Evolutionary conservation across 2,113 vertebrate species (phyloP), one percentile per base, ranked within the genome.

Genomic region (Microtus oregoni): DNA sequence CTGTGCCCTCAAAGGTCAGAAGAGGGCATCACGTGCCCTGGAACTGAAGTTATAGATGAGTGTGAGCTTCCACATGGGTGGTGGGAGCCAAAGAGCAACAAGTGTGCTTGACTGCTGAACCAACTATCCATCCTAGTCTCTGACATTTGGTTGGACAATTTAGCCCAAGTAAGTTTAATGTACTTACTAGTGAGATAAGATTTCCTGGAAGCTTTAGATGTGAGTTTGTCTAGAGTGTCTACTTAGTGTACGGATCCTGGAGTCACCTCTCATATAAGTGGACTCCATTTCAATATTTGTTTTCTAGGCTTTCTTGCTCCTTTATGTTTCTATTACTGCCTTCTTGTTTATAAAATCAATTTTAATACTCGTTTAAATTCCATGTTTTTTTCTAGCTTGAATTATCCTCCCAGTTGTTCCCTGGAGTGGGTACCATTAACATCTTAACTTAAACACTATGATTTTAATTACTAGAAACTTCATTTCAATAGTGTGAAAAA

Each of bases 401-500:
- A 55, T 79, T 81, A 73, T 65, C 95, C 78, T 97, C 67, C 14
- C 86, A 82, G 26, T 83, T 41, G 75, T 83, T 87, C 4, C 35
- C 50, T 58, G 15, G 28, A 92, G 50, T 47, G 82, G 75, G 82
- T 52, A 35, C 38, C 11, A 17, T 65, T 47, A 50, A 86, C 19
- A 70, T 47, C 65, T 77, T 92, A 63, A 63, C 55, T 61, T 85
- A 86, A 89, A 2, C n/a, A 77, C 30, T 72, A n/a, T 86, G 87
- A 47, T 82, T 87, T 92, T 63, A 44, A 32, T 72, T 65, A 90
- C 63, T 47, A 65, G n/a, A 26, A 76, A 91, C 35, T 83, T 91
- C 89, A 95, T 61, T 89, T 76, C 83, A 86, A 63, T n/a, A 61
- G 35, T 52, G 47, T 70, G 78, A 63, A 92, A 86, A 89, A 12